phyloP scores from a whole-genome alignment of 2,888 invertebrate genomes.

The Busseola fusca region DNA sequence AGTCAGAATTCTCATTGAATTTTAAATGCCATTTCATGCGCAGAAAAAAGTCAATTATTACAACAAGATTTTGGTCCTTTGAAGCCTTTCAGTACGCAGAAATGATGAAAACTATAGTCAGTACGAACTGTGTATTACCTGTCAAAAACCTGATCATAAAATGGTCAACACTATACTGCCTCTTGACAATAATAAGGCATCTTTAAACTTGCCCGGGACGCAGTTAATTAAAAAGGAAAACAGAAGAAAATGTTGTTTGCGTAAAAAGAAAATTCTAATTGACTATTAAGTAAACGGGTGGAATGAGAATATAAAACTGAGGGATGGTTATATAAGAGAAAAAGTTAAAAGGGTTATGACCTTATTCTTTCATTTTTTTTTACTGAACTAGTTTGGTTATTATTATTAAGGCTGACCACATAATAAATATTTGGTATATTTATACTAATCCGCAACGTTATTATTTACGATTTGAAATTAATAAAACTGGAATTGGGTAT shows the following conservation, averaged over 20 bases:
- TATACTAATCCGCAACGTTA: not conserved
- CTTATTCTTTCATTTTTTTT: not conserved
- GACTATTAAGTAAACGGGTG: constrained; percentile 44
- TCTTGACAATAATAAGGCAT: constrained; percentile 31
- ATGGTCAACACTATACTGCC: not conserved
- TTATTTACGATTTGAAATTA: not conserved
- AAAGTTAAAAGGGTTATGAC: constrained; percentile 14
- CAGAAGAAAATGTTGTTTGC: constrained; percentile 30
- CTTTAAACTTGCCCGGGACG: constrained; percentile 17
- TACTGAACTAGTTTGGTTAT: constrained; percentile 2
- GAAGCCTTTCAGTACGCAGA: not conserved
- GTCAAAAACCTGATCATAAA: constrained; percentile 23
- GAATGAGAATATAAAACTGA: constrained; percentile 39
- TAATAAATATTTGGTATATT: not conserved
- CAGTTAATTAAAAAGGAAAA: constrained; percentile 52
- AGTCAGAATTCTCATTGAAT: too few relatives aligned
- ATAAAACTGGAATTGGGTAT: not conserved
- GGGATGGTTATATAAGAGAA: constrained; percentile 30
- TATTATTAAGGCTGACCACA: not conserved
- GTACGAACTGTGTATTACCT: not conserved
- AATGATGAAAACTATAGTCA: not conserved
- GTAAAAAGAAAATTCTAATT: constrained; percentile 43
- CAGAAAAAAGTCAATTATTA: not conserved
- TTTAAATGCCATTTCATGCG: too few relatives aligned
- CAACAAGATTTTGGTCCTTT: not conserved